These are phyloP conservation scores for Plutella xylostella DNA, from an alignment of 2,888 invertebrate genomes.

Conservation along the genomic window DNA sequence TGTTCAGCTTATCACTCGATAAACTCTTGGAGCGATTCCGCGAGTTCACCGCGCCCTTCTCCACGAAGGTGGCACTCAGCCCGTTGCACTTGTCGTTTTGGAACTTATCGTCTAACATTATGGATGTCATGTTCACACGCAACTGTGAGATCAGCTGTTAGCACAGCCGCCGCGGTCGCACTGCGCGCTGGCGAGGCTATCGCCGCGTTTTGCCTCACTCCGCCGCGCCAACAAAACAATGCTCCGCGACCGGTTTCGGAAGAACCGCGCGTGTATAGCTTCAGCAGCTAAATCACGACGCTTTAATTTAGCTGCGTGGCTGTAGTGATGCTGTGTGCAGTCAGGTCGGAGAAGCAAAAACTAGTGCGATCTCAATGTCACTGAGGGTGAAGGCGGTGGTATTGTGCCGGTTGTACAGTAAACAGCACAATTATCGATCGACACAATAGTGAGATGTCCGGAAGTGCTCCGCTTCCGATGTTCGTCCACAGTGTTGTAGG, in stretches of 20 bases:
- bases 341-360: constrained; percentile 18
- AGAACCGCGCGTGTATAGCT: too few species aligned
- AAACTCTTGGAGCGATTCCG: constrained; percentile 59
- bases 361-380: constrained; percentile 30
- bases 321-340: constrained; percentile 18
- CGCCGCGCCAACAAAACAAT: constrained; percentile 37
- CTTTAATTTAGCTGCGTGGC: too few species aligned
- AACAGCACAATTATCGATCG: too few species aligned
- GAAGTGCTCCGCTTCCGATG: too few species aligned
- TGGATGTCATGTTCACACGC: constrained; percentile 52
- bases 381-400: constrained; percentile 30
- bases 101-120: constrained; percentile 50
- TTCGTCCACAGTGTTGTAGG: too few species aligned
- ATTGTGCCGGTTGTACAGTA: too few species aligned
- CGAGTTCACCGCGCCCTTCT: constrained; percentile 49
- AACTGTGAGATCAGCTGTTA: constrained; percentile 43
- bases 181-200: constrained; percentile 37
- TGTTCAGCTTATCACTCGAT: constrained; percentile 63
- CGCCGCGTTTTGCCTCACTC: constrained; percentile 42
- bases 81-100: constrained; percentile 52
- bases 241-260: constrained; percentile 33
- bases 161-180: constrained; percentile 32
- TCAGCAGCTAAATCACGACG: too few species aligned
- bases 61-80: constrained; percentile 44
- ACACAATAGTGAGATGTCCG: too few species aligned